phyloP scores from a whole-genome alignment of 2,113 vertebrate species.

The Jaculus jaculus region DNA sequence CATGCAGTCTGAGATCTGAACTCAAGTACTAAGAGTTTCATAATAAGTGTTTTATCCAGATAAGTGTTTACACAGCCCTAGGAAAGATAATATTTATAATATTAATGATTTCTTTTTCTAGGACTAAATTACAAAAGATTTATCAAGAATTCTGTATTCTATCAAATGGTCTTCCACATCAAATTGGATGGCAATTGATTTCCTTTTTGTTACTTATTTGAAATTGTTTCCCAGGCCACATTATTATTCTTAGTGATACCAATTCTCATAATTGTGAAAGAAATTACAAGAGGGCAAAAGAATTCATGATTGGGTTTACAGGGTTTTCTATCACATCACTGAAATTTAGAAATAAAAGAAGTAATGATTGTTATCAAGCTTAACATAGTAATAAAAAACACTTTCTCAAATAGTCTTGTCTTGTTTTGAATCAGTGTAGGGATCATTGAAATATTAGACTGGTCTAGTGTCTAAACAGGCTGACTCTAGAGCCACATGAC shows the following conservation, averaged over 20 bases:
- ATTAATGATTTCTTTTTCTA: no score
- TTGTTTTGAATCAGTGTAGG: background rate
- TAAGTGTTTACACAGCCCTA: no score
- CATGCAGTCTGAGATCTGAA: no score
- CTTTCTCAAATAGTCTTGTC: background rate
- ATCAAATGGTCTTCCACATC: no score
- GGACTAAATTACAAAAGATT: no score
- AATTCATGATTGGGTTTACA: background rate
- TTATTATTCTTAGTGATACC: background rate
- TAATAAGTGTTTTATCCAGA: no score
- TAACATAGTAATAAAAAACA: background rate
- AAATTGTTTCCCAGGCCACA: background rate
- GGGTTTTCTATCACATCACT: background rate
- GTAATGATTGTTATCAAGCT: background rate
- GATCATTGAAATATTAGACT: background rate
- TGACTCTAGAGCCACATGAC: background rate
- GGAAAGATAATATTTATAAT: background rate
- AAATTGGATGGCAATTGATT: no score
- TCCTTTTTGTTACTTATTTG: no score
- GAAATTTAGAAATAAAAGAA: background rate
- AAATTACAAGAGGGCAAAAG: background rate
- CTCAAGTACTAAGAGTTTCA: no score
- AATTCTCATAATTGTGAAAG: background rate
- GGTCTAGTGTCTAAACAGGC: background rate
- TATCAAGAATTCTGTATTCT: no score